phyloP scores from a whole-genome alignment of 1,140 invertebrate species.

The Aphelenchoides besseyi region DNA sequence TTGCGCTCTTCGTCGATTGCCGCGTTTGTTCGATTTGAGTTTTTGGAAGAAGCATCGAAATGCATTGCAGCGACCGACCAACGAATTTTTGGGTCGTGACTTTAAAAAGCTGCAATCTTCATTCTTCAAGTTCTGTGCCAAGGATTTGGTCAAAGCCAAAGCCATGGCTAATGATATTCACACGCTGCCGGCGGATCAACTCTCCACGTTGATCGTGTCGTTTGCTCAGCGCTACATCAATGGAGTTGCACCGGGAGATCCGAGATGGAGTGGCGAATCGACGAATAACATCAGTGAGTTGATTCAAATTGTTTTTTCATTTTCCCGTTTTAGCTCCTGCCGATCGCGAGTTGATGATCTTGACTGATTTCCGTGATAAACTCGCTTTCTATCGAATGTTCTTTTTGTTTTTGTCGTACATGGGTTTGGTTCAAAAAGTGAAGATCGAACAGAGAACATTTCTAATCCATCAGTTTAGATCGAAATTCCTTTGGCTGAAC shows the following conservation, averaged over 20 bases:
- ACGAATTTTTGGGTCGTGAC: conserved; percentile 27
- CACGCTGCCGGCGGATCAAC: background rate
- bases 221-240: conserved; percentile 24
- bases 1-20: conserved; percentile 33
- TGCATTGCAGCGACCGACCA: background rate
- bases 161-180: background rate
- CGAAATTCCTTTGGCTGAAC: conserved; percentile 1
- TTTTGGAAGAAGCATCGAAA: conserved; percentile 35
- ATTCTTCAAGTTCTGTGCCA: conserved; percentile 29
- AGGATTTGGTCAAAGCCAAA: conserved; percentile 27
- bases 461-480: conserved; percentile 6
- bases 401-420: background rate
- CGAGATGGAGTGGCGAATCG: conserved; percentile 24
- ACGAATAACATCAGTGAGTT: background rate
- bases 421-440: conserved; percentile 1
- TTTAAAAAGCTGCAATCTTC: conserved; percentile 25
- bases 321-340: conserved; percentile 9
- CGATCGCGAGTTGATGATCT: conserved; percentile 21
- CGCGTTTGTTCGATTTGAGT: conserved; percentile 32
- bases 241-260: conserved; percentile 21
- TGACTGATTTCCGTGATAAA: conserved; percentile 23
- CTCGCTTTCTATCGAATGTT: conserved; percentile 32
- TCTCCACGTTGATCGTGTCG: conserved; percentile 21
- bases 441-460: background rate
- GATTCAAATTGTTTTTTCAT: background rate